Percentiles rank a stretch among this genome's conserved stretches.
Evolutionary conservation across 2,888 invertebrate species (phyloP).

Genomic region (Nebria brevicollis): DNA sequence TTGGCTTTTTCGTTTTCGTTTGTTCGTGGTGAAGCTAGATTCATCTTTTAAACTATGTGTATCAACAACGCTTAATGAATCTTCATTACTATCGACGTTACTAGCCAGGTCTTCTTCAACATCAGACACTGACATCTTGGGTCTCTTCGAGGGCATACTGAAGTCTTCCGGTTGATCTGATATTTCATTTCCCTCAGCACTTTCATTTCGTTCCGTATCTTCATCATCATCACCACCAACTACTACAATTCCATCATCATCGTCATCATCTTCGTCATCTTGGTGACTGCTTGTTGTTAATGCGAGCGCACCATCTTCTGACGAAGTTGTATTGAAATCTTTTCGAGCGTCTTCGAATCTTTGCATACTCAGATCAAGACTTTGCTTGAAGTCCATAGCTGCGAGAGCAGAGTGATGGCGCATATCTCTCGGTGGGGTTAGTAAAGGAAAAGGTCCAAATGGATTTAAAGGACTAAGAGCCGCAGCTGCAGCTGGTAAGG

Average conservation of each 20-base stretch:
- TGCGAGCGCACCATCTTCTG: constrained; percentile 58
- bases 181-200: constrained; percentile 59
- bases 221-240: constrained; percentile 73
- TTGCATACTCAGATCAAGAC: constrained; percentile 68
- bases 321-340: constrained; percentile 49
- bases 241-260: constrained; percentile 82
- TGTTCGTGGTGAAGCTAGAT: constrained; percentile 71
- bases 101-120: constrained; percentile 68
- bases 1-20: constrained; percentile 87
- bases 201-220: constrained; percentile 59
- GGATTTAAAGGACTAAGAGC: constrained; percentile 78
- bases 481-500: constrained; percentile 69
- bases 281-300: constrained; percentile 54
- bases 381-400: constrained; percentile 73
- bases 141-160: constrained; percentile 73
- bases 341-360: constrained; percentile 63
- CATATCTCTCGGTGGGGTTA: constrained; percentile 76
- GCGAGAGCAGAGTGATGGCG: constrained; percentile 69
- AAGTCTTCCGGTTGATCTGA: constrained; percentile 75
- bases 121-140: constrained; percentile 67
- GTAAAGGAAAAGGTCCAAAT: constrained; percentile 81
- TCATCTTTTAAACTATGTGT: constrained; percentile 68
- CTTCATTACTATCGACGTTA: constrained; percentile 74
- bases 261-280: constrained; percentile 71
- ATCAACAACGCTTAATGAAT: constrained; percentile 68